Evolutionary conservation across 2,113 vertebrate genomes (phyloP).

Genomic region (Hyaena hyaena): DNA sequence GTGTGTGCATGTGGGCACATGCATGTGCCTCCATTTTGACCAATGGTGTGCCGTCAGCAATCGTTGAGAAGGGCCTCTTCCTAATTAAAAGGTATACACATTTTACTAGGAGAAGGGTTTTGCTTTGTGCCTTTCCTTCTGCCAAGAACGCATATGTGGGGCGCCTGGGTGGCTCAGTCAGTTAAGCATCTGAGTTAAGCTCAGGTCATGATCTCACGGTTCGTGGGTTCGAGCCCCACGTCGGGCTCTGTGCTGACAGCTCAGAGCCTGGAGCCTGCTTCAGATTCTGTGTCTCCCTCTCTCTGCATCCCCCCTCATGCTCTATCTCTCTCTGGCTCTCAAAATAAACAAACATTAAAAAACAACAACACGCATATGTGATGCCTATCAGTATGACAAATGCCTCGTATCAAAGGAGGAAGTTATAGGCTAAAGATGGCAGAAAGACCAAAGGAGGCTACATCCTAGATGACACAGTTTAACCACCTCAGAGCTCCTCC

Average conservation of each 20-base stretch:
- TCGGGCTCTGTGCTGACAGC: too few relatives aligned
- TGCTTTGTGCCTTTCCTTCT: background rate
- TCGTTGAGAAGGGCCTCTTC: background rate
- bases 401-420: background rate
- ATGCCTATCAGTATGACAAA: background rate
- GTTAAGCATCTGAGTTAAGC: too few relatives aligned
- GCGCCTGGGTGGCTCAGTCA: too few relatives aligned
- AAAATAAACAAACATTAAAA: too few relatives aligned
- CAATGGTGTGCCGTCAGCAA: background rate
- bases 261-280: too few relatives aligned
- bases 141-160: background rate
- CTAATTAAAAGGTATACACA: background rate
- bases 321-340: too few relatives aligned
- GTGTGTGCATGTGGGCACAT: background rate
- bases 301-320: too few relatives aligned
- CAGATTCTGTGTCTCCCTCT: too few relatives aligned
- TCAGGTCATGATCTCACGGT: too few relatives aligned
- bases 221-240: too few relatives aligned
- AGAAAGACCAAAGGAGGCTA: background rate
- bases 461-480: background rate
- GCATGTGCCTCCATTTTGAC: background rate
- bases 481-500: background rate
- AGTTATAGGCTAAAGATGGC: background rate
- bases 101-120: background rate
- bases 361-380: background rate